phyloP scores from a whole-genome alignment of 2,797 vertebrate genomes.

The Pipistrellus pipistrellus region DNA sequence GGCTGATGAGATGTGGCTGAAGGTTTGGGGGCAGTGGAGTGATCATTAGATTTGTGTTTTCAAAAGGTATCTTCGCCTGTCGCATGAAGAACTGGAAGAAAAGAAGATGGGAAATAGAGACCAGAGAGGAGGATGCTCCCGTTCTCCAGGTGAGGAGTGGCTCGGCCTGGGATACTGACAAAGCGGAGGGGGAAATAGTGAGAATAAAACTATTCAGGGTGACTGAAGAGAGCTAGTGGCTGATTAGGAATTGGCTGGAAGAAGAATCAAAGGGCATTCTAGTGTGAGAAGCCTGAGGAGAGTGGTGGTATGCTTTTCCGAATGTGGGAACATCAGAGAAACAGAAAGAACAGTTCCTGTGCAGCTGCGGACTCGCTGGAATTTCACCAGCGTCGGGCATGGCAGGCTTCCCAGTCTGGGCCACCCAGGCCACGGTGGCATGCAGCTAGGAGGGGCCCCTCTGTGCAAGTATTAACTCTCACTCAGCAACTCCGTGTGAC shows the following conservation, averaged over 20 bases:
- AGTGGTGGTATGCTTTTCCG: not conserved
- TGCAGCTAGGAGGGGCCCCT: not conserved
- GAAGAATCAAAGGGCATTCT: not conserved
- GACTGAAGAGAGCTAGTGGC: not conserved
- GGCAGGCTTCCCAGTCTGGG: not conserved
- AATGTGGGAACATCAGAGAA: not conserved
- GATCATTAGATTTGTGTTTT: not conserved
- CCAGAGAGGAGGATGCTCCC: not conserved
- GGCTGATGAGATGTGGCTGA: not conserved
- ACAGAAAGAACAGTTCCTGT: not conserved
- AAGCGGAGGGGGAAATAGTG: not conserved
- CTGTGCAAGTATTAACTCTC: not conserved
- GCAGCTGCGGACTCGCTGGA: not conserved
- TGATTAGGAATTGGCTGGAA: not conserved
- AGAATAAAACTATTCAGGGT: not conserved
- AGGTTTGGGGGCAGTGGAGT: accelerated
- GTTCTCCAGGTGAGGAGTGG: not conserved
- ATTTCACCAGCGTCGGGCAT: not conserved
- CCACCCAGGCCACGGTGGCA: too few relatives aligned
- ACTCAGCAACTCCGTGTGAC: not conserved
- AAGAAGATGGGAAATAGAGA: not conserved
- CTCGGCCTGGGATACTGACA: not conserved
- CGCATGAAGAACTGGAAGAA: not conserved
- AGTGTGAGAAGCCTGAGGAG: not conserved
- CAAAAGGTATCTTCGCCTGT: not conserved